Conservation (phyloP, 2,888 invertebrate species). For the Leptura quadrifasciata region DNA sequence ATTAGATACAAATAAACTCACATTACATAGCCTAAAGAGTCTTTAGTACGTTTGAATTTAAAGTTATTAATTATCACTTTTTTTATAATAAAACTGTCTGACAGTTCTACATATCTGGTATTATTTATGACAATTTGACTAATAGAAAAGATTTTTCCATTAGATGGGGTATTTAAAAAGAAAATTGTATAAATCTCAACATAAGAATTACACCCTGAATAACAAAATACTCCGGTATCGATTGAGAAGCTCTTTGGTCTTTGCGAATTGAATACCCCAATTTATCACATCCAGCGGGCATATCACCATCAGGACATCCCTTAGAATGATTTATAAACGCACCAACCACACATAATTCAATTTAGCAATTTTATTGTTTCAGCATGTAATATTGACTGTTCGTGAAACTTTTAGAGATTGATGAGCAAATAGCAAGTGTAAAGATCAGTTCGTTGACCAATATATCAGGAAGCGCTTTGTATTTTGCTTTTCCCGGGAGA, state of each 20-base stretch:
- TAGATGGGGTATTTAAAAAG: too few species aligned
- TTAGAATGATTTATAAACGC: conserved; percentile 24
- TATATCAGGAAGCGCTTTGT: conserved; percentile 43
- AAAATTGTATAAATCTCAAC: neutral
- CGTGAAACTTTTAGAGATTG: conserved; percentile 40
- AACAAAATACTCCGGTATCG: conserved; percentile 29
- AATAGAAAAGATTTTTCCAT: too few species aligned
- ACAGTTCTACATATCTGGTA: too few species aligned
- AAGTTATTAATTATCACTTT: too few species aligned
- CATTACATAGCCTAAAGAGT: too few species aligned
- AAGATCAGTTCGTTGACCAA: conserved; percentile 46
- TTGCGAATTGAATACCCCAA: conserved; percentile 32
- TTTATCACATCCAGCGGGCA: conserved; percentile 28
- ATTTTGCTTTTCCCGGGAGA: conserved; percentile 30
- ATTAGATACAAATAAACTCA: too few species aligned
- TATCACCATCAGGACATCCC: conserved; percentile 28
- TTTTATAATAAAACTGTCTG: too few species aligned
- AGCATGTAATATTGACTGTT: conserved; percentile 26
- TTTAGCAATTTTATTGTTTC: conserved; percentile 35
- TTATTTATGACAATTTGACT: too few species aligned
- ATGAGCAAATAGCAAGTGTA: conserved; percentile 43
- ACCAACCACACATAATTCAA: conserved; percentile 34
- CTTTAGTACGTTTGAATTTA: too few species aligned
- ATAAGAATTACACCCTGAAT: neutral
- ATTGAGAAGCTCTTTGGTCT: conserved; percentile 20